Evolutionary conservation across 2,797 vertebrate genomes (phyloP), one percentile per base, ranked within the genome.

Genomic region (Enteromius afrohamiltoni): DNA sequence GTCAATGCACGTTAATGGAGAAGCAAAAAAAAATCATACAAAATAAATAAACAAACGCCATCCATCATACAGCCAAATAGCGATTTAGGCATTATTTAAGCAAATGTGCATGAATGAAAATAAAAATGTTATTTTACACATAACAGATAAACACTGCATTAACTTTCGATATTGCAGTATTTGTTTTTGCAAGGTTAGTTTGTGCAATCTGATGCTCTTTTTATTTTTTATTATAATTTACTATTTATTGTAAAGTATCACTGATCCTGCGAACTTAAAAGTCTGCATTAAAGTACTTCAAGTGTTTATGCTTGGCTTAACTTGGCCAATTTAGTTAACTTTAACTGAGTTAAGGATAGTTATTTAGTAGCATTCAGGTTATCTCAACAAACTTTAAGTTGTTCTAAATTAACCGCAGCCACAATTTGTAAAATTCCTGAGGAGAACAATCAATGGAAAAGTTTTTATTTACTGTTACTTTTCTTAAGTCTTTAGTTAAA

Each of bases 81-180:
- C 31, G 3, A 37, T 75, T 55, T 8, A 37, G 21, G 11, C 31
- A 23, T 37, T 9, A 23, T 55, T n/a, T 37, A 58, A 58, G 51
- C 34, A 75, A 23, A 55, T 4, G 31, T 58, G 67, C 31, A 58
- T 75, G 9, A 67, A 67, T 4, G 64, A 67, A 74, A 74, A 49
- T 71, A 31, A 19, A 40, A 73, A n/a, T 29, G 23, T 62, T 4
- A 21, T n/a, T 75, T 75, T 37, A n/a, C 1, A 34, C 49, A 51
- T n/a, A 19, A 51, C 45, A 6, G 26, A 51, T 74, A 21, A 74
- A 55, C 19, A 16, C 51, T 58, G 14, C 69, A 49, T 29, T 70
- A 17, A 47, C 13, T 45, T 4, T 70, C 26, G 23, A n/a, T 47
- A 26, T 26, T 68, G 34, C 11, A 47, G 40, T 8, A 21, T 34